A percentile compares a stretch with the other conserved stretches of the same genome.
Conservation (phyloP, 2,888 invertebrate species). For the Belgica antarctica region DNA sequence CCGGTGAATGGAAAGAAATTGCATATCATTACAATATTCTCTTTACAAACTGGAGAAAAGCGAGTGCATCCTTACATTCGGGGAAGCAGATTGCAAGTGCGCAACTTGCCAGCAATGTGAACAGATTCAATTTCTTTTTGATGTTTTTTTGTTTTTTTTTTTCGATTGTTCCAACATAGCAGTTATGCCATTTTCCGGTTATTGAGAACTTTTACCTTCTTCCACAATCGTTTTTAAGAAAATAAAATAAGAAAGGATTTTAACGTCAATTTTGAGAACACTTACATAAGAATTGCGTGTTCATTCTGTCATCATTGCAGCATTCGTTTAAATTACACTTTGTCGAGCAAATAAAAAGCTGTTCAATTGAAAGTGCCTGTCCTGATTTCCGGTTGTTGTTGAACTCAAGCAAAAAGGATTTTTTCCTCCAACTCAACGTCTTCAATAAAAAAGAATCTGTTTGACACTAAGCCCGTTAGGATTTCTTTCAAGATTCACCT, state of each 20-base stretch:
- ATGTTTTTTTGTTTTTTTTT: neutral
- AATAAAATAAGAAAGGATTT: no score
- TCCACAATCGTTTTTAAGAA: no score
- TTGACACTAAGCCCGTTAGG: constrained; percentile 23
- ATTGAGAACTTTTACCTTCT: constrained; percentile 1
- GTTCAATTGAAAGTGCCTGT: no score
- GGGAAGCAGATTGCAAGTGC: constrained; percentile 34
- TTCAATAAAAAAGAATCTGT: no score
- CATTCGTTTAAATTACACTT: no score
- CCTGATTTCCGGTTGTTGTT: no score
- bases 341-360: no score
- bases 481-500: constrained; percentile 24
- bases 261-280: no score
- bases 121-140: constrained; percentile 41
- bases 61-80: constrained; percentile 24
- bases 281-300: no score
- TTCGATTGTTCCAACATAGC: neutral
- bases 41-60: neutral
- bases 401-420: constrained; percentile 20
- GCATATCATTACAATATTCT: constrained; percentile 41
- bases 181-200: constrained; percentile 6
- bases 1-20: constrained; percentile 30
- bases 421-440: neutral
- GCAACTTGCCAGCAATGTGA: constrained; percentile 18
- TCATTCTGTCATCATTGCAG: no score